A percentile compares a stretch with the other conserved stretches of the same genome.
Conservation (phyloP, 2,113 vertebrate genomes). For the Blennius ocellaris region DNA sequence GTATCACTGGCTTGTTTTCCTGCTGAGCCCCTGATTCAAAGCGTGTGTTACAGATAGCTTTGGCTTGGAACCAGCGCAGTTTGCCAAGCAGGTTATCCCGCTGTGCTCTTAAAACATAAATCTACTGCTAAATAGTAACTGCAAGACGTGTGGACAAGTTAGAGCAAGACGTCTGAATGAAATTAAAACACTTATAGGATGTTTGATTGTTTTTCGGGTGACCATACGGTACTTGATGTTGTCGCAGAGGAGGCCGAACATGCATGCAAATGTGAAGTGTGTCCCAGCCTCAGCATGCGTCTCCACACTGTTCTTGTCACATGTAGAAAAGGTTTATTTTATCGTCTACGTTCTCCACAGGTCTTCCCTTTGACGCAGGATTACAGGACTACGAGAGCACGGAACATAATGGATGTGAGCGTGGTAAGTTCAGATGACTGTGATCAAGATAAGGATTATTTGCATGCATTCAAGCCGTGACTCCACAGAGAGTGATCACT, state of each 20-base stretch:
- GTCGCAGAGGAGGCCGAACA: constrained; percentile 19
- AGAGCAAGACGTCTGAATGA: constrained; percentile 53
- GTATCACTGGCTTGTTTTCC: constrained; percentile 52
- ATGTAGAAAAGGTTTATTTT: constrained; percentile 23
- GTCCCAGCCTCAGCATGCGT: constrained; percentile 40
- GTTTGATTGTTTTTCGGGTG: constrained; percentile 38
- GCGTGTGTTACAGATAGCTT: constrained; percentile 64
- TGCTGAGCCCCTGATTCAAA: constrained; percentile 51
- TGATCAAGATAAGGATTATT: constrained; percentile 74
- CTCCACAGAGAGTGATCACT: constrained; percentile 82
- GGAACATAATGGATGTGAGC: constrained; percentile 61
- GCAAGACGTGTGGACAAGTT: constrained; percentile 53
- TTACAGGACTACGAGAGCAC: constrained; percentile 5
- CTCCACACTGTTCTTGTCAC: constrained; percentile 19
- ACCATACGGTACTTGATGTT: constrained; percentile 17
- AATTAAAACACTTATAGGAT: constrained; percentile 42
- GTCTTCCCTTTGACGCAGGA: constrained; percentile 3
- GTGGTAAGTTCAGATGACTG: constrained; percentile 64
- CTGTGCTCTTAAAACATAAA: constrained; percentile 77
- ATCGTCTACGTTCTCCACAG: neutral
- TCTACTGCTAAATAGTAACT: constrained; percentile 73
- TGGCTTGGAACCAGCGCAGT: constrained; percentile 69
- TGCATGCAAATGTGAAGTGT: constrained; percentile 43
- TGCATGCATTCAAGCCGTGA: constrained; percentile 65
- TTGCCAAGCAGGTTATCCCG: constrained; percentile 75